Percentiles rank a stretch among this genome's conserved stretches.
phyloP scores from a whole-genome alignment of 1,140 invertebrate species.

The Phocides pigmalion region DNA sequence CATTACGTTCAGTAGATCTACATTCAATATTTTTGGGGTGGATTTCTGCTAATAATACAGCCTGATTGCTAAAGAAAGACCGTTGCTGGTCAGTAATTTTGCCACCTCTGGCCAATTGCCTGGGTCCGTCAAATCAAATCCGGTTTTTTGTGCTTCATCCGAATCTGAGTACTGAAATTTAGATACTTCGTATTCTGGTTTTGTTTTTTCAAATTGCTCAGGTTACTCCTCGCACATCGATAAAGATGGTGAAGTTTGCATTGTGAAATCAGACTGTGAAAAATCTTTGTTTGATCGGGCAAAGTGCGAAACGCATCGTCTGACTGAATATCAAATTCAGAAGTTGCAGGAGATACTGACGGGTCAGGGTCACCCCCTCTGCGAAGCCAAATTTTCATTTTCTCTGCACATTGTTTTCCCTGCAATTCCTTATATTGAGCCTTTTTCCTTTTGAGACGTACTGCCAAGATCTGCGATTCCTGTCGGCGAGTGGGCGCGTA shows the following conservation, averaged over 20 bases:
- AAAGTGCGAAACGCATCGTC: too few relatives aligned
- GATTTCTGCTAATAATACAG: conserved; percentile 38
- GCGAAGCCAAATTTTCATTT: too few relatives aligned
- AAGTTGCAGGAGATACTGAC: too few relatives aligned
- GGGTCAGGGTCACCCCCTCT: too few relatives aligned
- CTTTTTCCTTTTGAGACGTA: too few relatives aligned
- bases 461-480: too few relatives aligned
- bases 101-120: conserved; percentile 35
- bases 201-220: conserved; percentile 35
- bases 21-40: conserved; percentile 40
- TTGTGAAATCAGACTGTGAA: conserved; percentile 22
- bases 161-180: conserved; percentile 19
- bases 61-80: conserved; percentile 38
- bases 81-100: conserved; percentile 35
- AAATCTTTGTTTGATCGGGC: too few relatives aligned
- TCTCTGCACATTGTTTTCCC: too few relatives aligned
- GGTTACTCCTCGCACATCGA: conserved; percentile 23
- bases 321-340: too few relatives aligned
- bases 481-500: too few relatives aligned
- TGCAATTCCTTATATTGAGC: too few relatives aligned
- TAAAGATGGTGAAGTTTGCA: conserved; percentile 35
- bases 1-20: conserved; percentile 40
- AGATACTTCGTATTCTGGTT: conserved; percentile 34
- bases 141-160: conserved; percentile 31
- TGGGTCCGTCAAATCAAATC: conserved; percentile 37